Evolutionary conservation across 2,888 invertebrate genomes (phyloP), one percentile per base, ranked within the genome.

Genomic region (Plebejus melissa): DNA sequence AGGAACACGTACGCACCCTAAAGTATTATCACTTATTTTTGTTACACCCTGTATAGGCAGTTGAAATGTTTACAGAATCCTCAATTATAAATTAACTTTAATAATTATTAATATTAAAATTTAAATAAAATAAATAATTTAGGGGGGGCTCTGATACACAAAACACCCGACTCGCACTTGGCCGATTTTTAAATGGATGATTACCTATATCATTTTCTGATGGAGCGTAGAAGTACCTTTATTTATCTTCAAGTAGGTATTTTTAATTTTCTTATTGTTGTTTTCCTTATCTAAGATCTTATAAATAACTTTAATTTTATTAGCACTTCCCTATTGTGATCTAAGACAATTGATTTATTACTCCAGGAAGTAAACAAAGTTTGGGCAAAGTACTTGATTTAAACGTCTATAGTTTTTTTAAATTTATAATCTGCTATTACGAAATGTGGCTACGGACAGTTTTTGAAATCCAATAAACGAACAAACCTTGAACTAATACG

Each of bases 401-500:
- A 1, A 32, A 32, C 32, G 32, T 32, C 22, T 28, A 60, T 11
- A 60, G 28, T 22, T 28, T 22, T 28, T 60, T 60, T 60, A 28
- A 4, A 57, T n/a, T 57, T 7, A 57, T 58, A 58, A 7, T 58
- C 57, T 60, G 60, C 60, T 28, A 60, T 3, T 22, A 22, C 22
- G 22, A 11, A 60, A 9, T 60, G 60, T 28, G 60, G 65, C 32
- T 32, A 5, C 11, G 13, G 32, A 72, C 50, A 50, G 28, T 54
- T 72, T 50, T 72, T 32, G 50, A 72, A 54, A 50, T 72, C 50
- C 50, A 54, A 54, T 54, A 54, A 50, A 50, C 72, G 22, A 22
- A 54, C 28, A 50, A 75, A 70, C 80, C 78, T 78, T 80, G 79
- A 77, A 76, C 75, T 76, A 69, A 69, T 76, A 78, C 77, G 75